phyloP scores from a whole-genome alignment of 2,888 invertebrate genomes.

The Nowickia ferox region DNA sequence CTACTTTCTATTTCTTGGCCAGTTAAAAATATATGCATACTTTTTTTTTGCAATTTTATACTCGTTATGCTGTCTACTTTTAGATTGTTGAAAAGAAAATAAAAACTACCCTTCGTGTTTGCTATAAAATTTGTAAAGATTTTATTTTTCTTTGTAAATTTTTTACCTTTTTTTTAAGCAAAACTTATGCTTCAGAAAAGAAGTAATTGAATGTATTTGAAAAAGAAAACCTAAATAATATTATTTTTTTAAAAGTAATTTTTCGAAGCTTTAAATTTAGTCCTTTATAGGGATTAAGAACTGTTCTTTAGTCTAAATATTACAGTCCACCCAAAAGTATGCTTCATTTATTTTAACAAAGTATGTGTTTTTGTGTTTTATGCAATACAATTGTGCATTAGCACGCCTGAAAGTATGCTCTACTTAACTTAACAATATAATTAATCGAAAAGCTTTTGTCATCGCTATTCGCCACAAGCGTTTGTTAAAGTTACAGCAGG shows the following conservation, averaged over 20 bases:
- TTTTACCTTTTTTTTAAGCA: neutral
- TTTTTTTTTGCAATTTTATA: constrained; percentile 31
- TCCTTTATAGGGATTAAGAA: neutral
- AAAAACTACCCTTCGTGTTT: constrained; percentile 26
- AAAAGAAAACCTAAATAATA: constrained; percentile 7
- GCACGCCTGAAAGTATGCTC: neutral
- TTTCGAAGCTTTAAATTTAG: neutral
- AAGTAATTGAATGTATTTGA: constrained; percentile 28
- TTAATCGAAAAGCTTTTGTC: neutral
- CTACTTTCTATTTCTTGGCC: constrained; percentile 35
- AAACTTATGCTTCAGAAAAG: constrained; percentile 2
- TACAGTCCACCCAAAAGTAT: no score
- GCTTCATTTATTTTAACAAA: no score
- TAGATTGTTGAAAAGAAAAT: neutral
- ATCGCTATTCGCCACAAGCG: neutral
- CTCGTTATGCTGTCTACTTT: constrained; percentile 61
- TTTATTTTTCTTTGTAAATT: constrained; percentile 38
- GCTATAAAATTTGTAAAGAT: constrained; percentile 57
- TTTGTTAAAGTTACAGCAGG: neutral
- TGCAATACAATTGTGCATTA: neutral
- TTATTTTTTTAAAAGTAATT: constrained; percentile 24
- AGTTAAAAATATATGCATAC: constrained; percentile 39
- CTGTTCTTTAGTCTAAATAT: neutral
- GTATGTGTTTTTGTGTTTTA: no score
- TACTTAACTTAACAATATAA: neutral